Base-by-base conservation (phyloP, 2,888 invertebrate species). In the Trimorus sp. region DNA sequence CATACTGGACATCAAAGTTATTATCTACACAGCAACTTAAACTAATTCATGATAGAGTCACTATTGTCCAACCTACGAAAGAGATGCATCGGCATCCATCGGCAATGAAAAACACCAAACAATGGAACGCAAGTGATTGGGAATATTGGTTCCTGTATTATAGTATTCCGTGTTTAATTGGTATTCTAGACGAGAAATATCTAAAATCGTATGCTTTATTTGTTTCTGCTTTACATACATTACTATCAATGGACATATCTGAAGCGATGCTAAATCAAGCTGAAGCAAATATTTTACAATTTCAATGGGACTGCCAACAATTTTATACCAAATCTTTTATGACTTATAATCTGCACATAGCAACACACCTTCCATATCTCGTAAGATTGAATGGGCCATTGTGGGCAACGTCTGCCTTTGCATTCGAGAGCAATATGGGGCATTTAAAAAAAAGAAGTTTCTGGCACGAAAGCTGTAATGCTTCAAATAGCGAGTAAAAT, bases 111-210 rank as follows among this genome's bases (percentile, higher is more conserved):
- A 56, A 49, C n/a, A n/a, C n/a, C 0, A 78, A 70, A 65, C 53
- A 36, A 16, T 78, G 78, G 69, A 82, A 79, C 40, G 81, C 82
- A 9, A 51, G 74, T 0, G 82, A 84, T 26, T 82, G 81, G 68
- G 70, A 69, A 58, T 82, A 68, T 8, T 83, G 81, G 74, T 62
- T 83, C 0, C 9, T 83, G 9, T 63, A 60, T 65, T 83, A 76
- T 37, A 83, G 82, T 53, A 48, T 84, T 12, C 85, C 74, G 3
- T n/a, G n/a, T n/a, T n/a, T n/a, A n/a, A n/a, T n/a, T n/a, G 70
- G 66, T 7, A 66, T 78, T 59, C 38, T 84, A 1, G 37, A 63
- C 8, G 7, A 51, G 7, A 48, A 75, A 14, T 66, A 45, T 26
- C 63, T 83, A n/a, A n/a, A n/a, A n/a, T n/a, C n/a, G 4, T 26